Evolutionary conservation across 2,888 invertebrate species (phyloP), one percentile per base, ranked within the genome.

Genomic region (Eupithecia inturbata): DNA sequence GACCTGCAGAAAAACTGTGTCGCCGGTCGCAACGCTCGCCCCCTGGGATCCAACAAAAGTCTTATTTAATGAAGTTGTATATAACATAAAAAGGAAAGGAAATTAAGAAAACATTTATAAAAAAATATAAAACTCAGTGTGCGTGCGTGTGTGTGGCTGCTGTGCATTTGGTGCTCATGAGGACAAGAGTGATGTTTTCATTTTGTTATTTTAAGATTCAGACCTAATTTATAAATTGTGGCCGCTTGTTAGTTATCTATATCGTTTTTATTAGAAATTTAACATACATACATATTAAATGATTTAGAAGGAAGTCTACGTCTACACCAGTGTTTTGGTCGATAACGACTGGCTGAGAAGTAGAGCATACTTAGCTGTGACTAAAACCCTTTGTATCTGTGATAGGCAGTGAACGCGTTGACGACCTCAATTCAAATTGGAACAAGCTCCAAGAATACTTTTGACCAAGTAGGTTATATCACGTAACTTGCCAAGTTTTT

Each of bases 401-500:
- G 14, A 28, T 6, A 19, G 62, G 22, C 19, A 62, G 31, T 31
- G 3, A 31, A 31, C 31, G 28, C 19, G 16, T 31, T 62, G 31
- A 16, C 31, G 31, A 66, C 66, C 39, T 16, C 22, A 36, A 66
- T 66, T 22, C 22, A 66, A 66, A 66, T 22, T 66, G 66, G 66
- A 7, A 39, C 66, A 36, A 4, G 36, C 36, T 66, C 39, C 66
- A 41, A 26, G 66, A 66, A 66, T 66, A 66, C 26, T 36, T 22
- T 12, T 26, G 36, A 39, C 1, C n/a, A 66, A 66, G 66, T 66
- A 41, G 53, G 69, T 39, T 28, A 68, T 63, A 71, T 33, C 22
- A 68, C 41, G 57, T 71, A 45, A 70, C 62, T 70, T 70, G 67
- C 70, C 70, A 73, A 70, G 70, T 70, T 63, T 39, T 68, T 57